These are phyloP conservation scores for Pteronotus mesoamericanus DNA, from an alignment of 2,797 vertebrate genomes.

Conservation along the genomic window DNA sequence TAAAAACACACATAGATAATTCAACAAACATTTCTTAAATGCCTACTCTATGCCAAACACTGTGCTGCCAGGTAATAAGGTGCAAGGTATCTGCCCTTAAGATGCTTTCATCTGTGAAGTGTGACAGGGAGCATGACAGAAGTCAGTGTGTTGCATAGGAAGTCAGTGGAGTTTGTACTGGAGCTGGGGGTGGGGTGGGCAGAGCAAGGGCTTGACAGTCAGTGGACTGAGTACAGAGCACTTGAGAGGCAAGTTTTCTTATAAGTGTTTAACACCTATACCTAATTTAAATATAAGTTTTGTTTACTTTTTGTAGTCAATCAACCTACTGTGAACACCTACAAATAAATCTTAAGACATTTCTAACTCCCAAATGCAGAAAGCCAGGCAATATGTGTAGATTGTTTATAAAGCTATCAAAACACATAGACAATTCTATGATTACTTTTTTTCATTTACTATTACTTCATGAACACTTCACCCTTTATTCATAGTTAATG, in stretches of 20 bases:
- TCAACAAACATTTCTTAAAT: not conserved
- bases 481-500: accelerated
- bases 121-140: not conserved
- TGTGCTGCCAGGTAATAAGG: not conserved
- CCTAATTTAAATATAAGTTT: not conserved
- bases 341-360: not conserved
- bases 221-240: not conserved
- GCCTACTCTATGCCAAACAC: not conserved
- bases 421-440: not conserved
- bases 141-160: not conserved
- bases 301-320: not conserved
- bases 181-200: no score
- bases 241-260: not conserved
- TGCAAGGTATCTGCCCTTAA: not conserved
- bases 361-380: not conserved
- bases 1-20: not conserved
- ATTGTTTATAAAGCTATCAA: not conserved
- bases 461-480: not conserved
- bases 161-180: accelerated
- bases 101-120: not conserved
- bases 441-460: not conserved
- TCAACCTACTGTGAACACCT: not conserved
- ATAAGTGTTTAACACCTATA: not conserved
- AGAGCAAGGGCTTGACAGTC: no score
- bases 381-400: not conserved